Percentiles rank a stretch among this genome's conserved stretches.
Evolutionary conservation across 2,888 invertebrate species (phyloP).

Genomic region (Perithous albicinctus): DNA sequence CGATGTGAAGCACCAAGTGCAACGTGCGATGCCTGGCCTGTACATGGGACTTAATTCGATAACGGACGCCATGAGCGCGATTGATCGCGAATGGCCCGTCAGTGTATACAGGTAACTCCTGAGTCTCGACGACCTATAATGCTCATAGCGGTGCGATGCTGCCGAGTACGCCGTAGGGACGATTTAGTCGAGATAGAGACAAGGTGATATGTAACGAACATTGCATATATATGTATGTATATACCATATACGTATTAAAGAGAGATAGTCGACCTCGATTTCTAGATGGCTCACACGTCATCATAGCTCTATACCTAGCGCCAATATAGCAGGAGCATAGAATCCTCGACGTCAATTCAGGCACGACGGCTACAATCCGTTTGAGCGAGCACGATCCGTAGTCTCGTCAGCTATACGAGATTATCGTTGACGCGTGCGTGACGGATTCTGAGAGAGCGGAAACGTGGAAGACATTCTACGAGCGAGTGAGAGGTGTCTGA

Average conservation of each 20-base stretch:
- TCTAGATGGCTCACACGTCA: not conserved
- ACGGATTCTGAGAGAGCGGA: conserved; percentile 14
- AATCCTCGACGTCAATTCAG: conserved; percentile 25
- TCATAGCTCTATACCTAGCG: not conserved
- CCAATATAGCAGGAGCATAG: not conserved
- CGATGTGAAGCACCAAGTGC: conserved; percentile 1
- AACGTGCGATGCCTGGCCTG: not conserved
- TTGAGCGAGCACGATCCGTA: not conserved
- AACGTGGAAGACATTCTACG: conserved; percentile 3
- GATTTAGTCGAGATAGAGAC: conserved; percentile 37
- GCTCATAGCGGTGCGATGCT: conserved; percentile 9
- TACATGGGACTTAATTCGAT: conserved; percentile 64
- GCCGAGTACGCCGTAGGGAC: conserved; percentile 50
- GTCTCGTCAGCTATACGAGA: conserved; percentile 33
- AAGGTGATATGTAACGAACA: not conserved
- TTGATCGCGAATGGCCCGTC: conserved; percentile 55
- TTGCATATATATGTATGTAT: not conserved
- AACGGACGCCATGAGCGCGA: conserved; percentile 52
- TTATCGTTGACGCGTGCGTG: conserved; percentile 32
- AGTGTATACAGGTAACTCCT: conserved; percentile 42
- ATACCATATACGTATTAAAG: not conserved
- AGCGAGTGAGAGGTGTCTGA: not conserved
- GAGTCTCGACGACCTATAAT: conserved; percentile 36
- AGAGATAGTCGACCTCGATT: conserved; percentile 35
- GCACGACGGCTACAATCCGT: conserved; percentile 36